Evolutionary conservation across 2,888 invertebrate species (phyloP).

Genomic region (Tachina lurida): DNA sequence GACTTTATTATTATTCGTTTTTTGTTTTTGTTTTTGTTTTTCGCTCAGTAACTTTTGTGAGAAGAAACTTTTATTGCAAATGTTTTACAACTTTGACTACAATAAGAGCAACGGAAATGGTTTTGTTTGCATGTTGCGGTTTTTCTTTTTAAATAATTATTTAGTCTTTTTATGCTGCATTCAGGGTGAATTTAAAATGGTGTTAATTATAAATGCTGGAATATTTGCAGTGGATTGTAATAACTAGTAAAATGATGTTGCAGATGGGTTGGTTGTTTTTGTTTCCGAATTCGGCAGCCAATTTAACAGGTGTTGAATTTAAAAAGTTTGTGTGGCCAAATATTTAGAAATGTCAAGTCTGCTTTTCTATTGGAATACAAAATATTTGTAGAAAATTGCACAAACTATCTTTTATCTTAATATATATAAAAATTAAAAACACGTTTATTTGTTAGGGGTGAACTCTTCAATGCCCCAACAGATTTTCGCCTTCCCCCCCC

Average conservation of each 20-base stretch:
- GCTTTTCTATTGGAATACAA: no score
- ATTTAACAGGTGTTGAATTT: no score
- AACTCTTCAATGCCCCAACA: no score
- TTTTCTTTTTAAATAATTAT: not conserved
- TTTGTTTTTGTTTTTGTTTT: not conserved
- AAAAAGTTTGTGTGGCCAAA: no score
- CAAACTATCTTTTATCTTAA: no score
- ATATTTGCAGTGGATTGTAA: not conserved
- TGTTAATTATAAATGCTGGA: constrained; percentile 9
- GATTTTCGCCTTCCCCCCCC: no score
- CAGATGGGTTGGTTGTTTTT: not conserved
- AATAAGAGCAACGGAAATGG: not conserved
- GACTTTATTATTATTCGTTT: constrained; percentile 6
- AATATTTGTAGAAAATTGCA: no score
- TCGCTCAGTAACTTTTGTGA: not conserved
- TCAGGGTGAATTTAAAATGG: not conserved
- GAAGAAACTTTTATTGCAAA: constrained; percentile 32
- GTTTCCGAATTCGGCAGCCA: not conserved
- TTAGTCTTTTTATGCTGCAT: not conserved
- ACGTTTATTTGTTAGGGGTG: no score
- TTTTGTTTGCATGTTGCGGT: constrained; percentile 21
- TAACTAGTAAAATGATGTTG: not conserved
- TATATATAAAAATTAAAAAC: no score
- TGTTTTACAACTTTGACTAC: constrained; percentile 37
- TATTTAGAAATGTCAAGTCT: no score